Evolutionary conservation across 2,113 vertebrate genomes (phyloP).

Genomic region (Rhizomys pruinosus): DNA sequence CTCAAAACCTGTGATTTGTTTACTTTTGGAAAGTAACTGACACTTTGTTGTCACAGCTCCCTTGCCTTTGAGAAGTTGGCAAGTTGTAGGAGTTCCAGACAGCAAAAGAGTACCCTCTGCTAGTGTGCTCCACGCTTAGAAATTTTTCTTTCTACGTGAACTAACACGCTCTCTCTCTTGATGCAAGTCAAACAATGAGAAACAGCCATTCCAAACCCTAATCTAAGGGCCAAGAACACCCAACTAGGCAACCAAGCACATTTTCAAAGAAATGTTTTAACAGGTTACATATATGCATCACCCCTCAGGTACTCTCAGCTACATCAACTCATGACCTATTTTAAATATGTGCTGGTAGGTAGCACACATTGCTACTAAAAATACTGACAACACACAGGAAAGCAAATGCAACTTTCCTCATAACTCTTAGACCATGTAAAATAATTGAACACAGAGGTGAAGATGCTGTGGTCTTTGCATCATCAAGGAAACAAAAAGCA

Average conservation of each 20-base stretch:
- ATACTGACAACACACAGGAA: background rate
- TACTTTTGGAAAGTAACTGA: slow-evolving; percentile 73
- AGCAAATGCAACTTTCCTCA: background rate
- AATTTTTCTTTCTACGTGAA: slow-evolving; percentile 33
- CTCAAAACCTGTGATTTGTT: slow-evolving; percentile 78
- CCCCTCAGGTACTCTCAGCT: background rate
- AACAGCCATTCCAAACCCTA: background rate
- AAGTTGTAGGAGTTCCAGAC: slow-evolving; percentile 84
- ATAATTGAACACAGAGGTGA: background rate
- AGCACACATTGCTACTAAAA: slow-evolving; percentile 50
- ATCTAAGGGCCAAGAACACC: background rate
- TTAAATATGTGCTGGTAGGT: background rate
- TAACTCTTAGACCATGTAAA: background rate
- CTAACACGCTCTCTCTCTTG: slow-evolving; percentile 48
- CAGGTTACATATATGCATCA: background rate
- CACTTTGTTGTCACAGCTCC: slow-evolving; percentile 84
- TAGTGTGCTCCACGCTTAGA: slow-evolving; percentile 65
- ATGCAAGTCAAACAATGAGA: slow-evolving; percentile 28
- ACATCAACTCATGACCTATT: background rate
- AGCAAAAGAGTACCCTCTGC: slow-evolving; percentile 77
- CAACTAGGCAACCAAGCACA: background rate
- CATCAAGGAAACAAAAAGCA: background rate
- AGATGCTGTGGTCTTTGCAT: background rate
- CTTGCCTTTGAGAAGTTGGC: slow-evolving; percentile 83
- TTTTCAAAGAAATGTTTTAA: slow-evolving; percentile 34